Evolutionary conservation across 1,140 invertebrate genomes (phyloP), one percentile per base, ranked within the genome.

Genomic region (Drosophila truncata): DNA sequence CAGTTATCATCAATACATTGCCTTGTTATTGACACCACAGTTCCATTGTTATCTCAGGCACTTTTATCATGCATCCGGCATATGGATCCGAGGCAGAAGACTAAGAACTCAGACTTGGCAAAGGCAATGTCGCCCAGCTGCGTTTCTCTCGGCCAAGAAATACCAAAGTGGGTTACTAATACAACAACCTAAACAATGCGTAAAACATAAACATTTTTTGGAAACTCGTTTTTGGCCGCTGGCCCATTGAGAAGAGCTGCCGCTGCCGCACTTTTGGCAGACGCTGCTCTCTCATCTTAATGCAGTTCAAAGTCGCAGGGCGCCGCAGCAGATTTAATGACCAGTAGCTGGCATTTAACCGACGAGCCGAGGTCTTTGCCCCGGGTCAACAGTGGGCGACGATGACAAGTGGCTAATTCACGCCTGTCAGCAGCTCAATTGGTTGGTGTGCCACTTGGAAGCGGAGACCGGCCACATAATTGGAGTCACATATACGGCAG

Each of bases 101-200:
- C 11, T 33, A 4, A 33, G 33, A 33, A 35, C 59, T 27, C 35
- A 16, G 11, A 54, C 18, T 65, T 50, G 62, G 23, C 35, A 59
- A 5, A 11, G 29, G 20, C 33, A n/a, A 31, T 64, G 27, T 42
- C 49, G 35, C 33, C 33, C 35, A 50, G 60, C 60, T n/a, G 63
- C 61, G 73, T 78, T 85, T 86, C 82, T 75, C 74, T 78, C 55
- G 62, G 71, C 59, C 71, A 72, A 78, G 63, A 77, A 77, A 69
- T 73, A 52, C 11, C 64, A 66, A 85, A 75, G 52, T 85, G 82
- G 83, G 82, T 86, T 86, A 86, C 65, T 82, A 85, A 78, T 67
- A 52, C 65, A 46, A 33, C 20, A 46, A 20, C 39, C 55, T 9
- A 39, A 72, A 72, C 42, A 72, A 72, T 60, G 65, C 65, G 75